Evolutionary conservation across 2,888 invertebrate species (phyloP).

Genomic region (Pediacus dermestoides): DNA sequence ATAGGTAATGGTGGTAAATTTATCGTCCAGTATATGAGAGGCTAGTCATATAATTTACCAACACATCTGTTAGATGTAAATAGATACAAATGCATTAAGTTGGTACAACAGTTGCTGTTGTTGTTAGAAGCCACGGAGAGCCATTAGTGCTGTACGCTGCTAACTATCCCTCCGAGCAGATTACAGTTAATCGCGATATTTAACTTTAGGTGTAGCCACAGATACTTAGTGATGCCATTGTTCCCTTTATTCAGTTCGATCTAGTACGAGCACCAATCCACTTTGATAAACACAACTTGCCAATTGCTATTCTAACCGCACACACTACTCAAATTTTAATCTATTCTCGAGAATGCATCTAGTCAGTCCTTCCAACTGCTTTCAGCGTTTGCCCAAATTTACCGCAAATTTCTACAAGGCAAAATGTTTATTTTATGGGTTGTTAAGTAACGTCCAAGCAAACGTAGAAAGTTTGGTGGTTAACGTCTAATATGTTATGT

Average conservation of each 20-base stretch:
- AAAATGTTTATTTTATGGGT: slow-evolving; percentile 5
- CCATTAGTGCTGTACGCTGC: slow-evolving; percentile 37
- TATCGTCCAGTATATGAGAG: neutral
- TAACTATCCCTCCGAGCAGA: slow-evolving; percentile 35
- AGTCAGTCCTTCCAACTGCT: neutral
- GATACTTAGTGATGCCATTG: slow-evolving; percentile 30
- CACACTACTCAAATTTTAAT: slow-evolving; percentile 13
- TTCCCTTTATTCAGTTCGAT: slow-evolving; percentile 32
- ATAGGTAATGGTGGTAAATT: neutral
- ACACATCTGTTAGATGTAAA: slow-evolving; percentile 32
- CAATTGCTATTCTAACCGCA: slow-evolving; percentile 24
- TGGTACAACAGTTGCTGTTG: slow-evolving; percentile 36
- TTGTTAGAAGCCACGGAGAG: slow-evolving; percentile 38
- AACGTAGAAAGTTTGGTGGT: too few species aligned
- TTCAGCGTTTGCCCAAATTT: slow-evolving; percentile 5
- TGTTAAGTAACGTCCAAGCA: slow-evolving; percentile 5
- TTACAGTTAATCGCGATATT: slow-evolving; percentile 44
- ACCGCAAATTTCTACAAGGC: neutral
- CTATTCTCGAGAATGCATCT: slow-evolving; percentile 7
- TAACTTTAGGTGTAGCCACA: slow-evolving; percentile 36
- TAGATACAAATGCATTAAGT: slow-evolving; percentile 41
- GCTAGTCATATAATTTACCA: slow-evolving; percentile 11
- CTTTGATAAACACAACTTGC: slow-evolving; percentile 25
- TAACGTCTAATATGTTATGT: too few species aligned
- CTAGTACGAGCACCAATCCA: slow-evolving; percentile 17